phyloP scores from a whole-genome alignment of 2,797 vertebrate genomes.

The Heterohyrax brucei region DNA sequence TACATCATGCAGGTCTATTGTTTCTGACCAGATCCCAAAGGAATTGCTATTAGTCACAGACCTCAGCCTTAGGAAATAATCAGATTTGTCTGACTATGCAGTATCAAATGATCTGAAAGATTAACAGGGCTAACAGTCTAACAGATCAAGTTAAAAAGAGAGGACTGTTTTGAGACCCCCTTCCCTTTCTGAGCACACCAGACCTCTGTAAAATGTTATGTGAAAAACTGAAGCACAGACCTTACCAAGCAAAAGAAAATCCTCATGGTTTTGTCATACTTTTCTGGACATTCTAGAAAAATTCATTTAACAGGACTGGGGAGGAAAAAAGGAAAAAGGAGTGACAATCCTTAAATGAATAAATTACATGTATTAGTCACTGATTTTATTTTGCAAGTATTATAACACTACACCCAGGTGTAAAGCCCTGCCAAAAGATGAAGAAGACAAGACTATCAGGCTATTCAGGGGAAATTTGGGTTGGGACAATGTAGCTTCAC shows the following conservation, averaged over 20 bases:
- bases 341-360: background rate
- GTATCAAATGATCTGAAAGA: constrained; percentile 51
- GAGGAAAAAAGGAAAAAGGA: background rate
- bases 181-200: background rate
- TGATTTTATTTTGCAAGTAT: constrained; percentile 6
- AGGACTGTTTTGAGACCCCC: background rate
- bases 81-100: constrained; percentile 46
- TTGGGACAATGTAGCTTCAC: background rate
- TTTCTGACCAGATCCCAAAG: constrained; percentile 59
- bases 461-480: background rate
- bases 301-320: background rate
- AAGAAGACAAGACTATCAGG: background rate
- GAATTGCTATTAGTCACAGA: constrained; percentile 53
- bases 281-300: constrained; percentile 23
- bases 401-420: background rate
- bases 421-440: background rate
- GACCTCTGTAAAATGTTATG: background rate
- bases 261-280: background rate
- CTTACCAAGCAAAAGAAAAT: background rate
- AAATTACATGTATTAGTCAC: background rate
- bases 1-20: constrained; percentile 7
- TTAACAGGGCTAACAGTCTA: background rate
- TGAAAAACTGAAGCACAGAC: background rate
- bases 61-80: constrained; percentile 54
- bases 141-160: constrained; percentile 14